These are phyloP conservation scores for Bufo gargarizans DNA, from an alignment of 2,113 vertebrate genomes.

Conservation along the genomic window DNA sequence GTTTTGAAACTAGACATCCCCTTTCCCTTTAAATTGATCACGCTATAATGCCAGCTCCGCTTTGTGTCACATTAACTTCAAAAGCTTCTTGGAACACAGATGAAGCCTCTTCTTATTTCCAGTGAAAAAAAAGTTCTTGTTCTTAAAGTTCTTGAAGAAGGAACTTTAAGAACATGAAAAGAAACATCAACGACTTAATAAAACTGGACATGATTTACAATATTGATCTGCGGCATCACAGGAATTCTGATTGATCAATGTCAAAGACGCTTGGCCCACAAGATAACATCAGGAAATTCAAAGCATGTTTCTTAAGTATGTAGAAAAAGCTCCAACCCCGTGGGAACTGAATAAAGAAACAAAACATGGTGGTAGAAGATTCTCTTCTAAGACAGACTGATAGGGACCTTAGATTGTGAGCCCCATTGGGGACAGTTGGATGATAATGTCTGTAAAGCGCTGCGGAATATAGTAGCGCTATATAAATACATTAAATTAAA, in stretches of 20 bases:
- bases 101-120: neutral
- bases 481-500: too few species aligned
- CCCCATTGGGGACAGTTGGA: too few species aligned
- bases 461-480: too few species aligned
- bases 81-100: neutral
- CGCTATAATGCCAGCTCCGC: neutral
- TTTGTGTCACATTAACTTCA: neutral
- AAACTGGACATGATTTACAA: neutral
- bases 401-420: too few species aligned
- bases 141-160: too few species aligned
- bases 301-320: neutral
- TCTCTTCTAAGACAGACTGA: too few species aligned
- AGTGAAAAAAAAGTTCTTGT: neutral
- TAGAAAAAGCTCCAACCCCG: neutral
- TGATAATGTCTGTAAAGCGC: too few species aligned
- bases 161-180: constrained; percentile 5
- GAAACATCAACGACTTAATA: constrained; percentile 13
- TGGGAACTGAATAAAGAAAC: neutral
- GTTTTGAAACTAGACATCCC: too few species aligned
- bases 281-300: neutral
- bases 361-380: neutral
- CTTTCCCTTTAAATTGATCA: neutral
- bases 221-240: constrained; percentile 28
- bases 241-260: neutral
- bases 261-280: neutral